These are phyloP conservation scores for Chaetoderma sp. DNA, from an alignment of 2,888 invertebrate genomes.

Conservation along the genomic window DNA sequence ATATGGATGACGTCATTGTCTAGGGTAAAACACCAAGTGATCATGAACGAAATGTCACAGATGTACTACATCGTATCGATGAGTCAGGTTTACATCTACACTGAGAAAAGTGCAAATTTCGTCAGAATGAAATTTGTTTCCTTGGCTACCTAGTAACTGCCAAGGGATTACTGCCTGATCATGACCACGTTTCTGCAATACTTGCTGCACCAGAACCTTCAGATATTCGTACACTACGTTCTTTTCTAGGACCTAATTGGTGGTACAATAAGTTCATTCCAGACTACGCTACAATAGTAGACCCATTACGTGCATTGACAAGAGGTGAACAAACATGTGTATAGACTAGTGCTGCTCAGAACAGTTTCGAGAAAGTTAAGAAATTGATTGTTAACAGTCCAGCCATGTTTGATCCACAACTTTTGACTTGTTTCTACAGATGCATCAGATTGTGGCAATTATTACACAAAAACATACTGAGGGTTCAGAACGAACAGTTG, in stretches of 20 bases:
- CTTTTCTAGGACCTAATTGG: neutral
- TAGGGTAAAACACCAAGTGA: conserved; percentile 13
- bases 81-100: conserved; percentile 32
- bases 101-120: conserved; percentile 37
- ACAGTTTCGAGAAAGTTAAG: neutral
- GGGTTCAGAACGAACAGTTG: too few relatives aligned
- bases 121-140: conserved; percentile 20
- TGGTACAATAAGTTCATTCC: neutral
- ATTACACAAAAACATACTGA: too few relatives aligned
- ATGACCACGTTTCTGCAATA: too few relatives aligned
- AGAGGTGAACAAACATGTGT: neutral
- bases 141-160: too few relatives aligned
- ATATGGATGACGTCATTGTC: conserved; percentile 39
- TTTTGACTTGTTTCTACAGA: too few relatives aligned
- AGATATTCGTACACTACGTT: too few relatives aligned
- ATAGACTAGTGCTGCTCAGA: neutral
- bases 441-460: too few relatives aligned
- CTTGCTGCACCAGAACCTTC: too few relatives aligned
- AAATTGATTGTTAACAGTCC: neutral
- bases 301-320: neutral
- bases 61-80: conserved; percentile 17
- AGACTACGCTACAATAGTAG: neutral
- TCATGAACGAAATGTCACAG: conserved; percentile 29
- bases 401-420: neutral
- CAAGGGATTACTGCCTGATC: too few relatives aligned